Conservation (phyloP, 2,888 invertebrate species). For the Calephelis perditalis region DNA sequence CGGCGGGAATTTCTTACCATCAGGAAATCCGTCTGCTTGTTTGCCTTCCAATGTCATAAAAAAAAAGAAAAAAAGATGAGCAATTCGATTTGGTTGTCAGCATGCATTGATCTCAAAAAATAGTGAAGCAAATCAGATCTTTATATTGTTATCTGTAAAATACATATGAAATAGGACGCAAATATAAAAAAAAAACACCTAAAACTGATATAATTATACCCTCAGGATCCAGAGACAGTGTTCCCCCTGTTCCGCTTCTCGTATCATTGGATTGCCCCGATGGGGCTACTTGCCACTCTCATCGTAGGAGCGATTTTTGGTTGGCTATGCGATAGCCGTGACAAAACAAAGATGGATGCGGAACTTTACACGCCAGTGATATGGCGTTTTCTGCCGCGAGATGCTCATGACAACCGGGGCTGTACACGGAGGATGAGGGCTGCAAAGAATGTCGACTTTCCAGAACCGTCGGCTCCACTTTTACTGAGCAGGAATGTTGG, state of each 20-base stretch:
- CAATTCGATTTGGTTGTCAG: too few species aligned
- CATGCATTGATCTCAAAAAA: too few species aligned
- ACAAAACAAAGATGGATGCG: constrained; percentile 47
- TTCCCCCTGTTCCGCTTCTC: constrained; percentile 49
- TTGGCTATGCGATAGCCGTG: constrained; percentile 47
- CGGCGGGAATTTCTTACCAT: too few species aligned
- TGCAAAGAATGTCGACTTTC: constrained; percentile 29
- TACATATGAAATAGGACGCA: not conserved
- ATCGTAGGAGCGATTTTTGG: constrained; percentile 82
- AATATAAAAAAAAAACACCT: too few species aligned
- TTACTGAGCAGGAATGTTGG: constrained; percentile 35
- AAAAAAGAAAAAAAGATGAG: too few species aligned
- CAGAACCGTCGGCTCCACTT: constrained; percentile 48
- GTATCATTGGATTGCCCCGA: too few species aligned
- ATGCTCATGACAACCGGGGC: constrained; percentile 45
- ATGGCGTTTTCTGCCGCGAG: constrained; percentile 51
- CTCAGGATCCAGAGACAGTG: constrained; percentile 64
- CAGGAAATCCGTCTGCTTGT: too few species aligned
- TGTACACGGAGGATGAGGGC: constrained; percentile 36
- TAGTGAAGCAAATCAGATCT: too few species aligned
- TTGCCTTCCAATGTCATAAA: too few species aligned
- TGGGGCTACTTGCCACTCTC: constrained; percentile 71
- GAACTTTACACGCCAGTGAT: constrained; percentile 60
- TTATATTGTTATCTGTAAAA: too few species aligned
- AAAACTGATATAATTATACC: too few species aligned